A percentile compares a stretch with the other conserved stretches of the same genome.
Evolutionary conservation across 1,140 invertebrate genomes (phyloP).

Genomic region (Pachyrhynchus sulphureomaculatus): DNA sequence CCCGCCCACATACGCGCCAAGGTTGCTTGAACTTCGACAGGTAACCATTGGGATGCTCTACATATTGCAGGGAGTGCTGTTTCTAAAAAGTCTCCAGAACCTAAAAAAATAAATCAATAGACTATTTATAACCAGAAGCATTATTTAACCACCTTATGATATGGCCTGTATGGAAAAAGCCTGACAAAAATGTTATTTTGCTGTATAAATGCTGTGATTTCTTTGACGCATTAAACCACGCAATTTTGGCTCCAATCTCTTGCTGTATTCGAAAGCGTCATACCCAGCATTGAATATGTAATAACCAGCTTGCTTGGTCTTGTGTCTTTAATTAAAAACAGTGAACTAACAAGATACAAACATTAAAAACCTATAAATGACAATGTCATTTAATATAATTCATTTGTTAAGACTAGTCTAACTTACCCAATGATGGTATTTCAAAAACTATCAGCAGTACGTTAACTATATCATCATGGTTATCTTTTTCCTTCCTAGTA

Average conservation of each 20-base stretch:
- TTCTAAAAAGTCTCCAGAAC: conserved; percentile 78
- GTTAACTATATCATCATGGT: conserved; percentile 64
- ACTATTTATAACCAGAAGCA: background rate
- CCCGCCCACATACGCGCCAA: conserved; percentile 77
- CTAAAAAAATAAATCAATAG: conserved; percentile 49
- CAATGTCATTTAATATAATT: too few species aligned
- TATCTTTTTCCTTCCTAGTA: conserved; percentile 57
- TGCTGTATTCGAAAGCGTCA: too few species aligned
- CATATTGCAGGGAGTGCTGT: conserved; percentile 79
- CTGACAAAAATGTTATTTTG: too few species aligned
- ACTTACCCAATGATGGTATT: conserved; percentile 74
- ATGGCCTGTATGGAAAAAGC: background rate
- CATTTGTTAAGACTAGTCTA: too few species aligned
- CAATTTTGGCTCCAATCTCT: too few species aligned
- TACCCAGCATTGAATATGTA: too few species aligned
- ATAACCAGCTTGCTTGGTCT: too few species aligned
- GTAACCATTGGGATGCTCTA: conserved; percentile 71
- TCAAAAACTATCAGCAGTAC: conserved; percentile 87
- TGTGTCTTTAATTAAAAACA: too few species aligned
- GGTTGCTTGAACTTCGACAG: conserved; percentile 75
- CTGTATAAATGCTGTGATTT: too few species aligned
- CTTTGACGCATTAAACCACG: too few species aligned
- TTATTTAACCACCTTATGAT: background rate
- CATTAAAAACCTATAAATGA: too few species aligned
- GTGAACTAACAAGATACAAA: too few species aligned